phyloP scores from a whole-genome alignment of 92 coral and sea anemone genomes.

The Epizoanthus ramosus region DNA sequence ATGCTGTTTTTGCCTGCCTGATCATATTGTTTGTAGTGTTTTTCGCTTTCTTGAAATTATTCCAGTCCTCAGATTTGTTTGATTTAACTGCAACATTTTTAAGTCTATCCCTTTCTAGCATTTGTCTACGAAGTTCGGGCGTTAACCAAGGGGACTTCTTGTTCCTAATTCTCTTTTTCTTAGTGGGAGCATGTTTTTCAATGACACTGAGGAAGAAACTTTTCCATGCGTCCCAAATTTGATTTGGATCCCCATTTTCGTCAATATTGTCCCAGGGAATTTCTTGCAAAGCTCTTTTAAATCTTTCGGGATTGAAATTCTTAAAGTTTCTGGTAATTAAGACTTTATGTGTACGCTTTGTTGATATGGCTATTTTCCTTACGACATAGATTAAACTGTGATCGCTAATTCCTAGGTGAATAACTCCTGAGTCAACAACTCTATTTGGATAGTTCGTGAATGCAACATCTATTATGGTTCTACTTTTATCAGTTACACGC shows the following conservation, averaged over 20 bases:
- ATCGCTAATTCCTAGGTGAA: constrained; percentile 38
- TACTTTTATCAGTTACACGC: constrained; percentile 31
- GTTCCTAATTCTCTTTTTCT: constrained; percentile 25
- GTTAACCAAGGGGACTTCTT: constrained; percentile 23
- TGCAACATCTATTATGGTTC: constrained; percentile 16
- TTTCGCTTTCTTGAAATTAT: background rate
- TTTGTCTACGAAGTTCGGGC: background rate
- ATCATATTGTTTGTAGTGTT: constrained; percentile 2
- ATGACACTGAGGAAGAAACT: constrained; percentile 5
- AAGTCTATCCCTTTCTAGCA: background rate
- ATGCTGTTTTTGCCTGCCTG: background rate
- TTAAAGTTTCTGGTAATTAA: constrained; percentile 27
- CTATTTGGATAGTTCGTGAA: constrained; percentile 31
- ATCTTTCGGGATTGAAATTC: constrained; percentile 30
- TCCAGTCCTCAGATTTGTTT: background rate
- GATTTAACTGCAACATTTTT: background rate
- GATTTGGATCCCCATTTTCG: constrained; percentile 7
- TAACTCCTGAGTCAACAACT: constrained; percentile 31
- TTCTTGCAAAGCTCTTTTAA: constrained; percentile 25
- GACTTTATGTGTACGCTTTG: constrained; percentile 28
- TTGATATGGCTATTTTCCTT: constrained; percentile 44
- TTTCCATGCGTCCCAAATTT: constrained; percentile 38
- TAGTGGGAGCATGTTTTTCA: constrained; percentile 39
- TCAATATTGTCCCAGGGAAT: constrained; percentile 21
- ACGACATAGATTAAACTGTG: constrained; percentile 42